Conservation (phyloP, 2,797 vertebrate species). For the Sylvia borin region DNA sequence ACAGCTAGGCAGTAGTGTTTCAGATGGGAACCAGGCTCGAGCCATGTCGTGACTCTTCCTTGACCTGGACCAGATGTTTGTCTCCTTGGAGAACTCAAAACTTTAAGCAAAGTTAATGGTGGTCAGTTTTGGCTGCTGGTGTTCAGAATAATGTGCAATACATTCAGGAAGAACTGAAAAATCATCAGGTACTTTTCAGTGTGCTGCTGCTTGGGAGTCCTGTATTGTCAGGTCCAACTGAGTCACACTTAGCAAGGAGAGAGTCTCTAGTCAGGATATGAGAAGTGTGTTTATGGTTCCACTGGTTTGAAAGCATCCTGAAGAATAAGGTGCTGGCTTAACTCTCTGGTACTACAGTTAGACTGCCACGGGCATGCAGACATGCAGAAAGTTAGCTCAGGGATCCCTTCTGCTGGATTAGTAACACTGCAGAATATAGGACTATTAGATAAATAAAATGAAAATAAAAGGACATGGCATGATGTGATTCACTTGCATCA, state of each 20-base stretch:
- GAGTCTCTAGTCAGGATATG: background rate
- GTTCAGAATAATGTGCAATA: background rate
- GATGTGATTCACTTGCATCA: background rate
- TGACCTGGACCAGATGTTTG: background rate
- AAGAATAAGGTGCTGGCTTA: background rate
- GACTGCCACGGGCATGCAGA: background rate
- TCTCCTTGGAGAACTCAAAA: background rate
- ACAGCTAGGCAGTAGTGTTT: background rate
- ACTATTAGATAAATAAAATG: background rate
- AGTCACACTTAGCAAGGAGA: background rate
- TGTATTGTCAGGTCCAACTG: background rate
- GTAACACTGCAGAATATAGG: background rate
- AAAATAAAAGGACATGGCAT: background rate
- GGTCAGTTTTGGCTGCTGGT: background rate
- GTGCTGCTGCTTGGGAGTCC: background rate
- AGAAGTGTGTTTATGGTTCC: background rate
- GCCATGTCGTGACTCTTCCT: background rate
- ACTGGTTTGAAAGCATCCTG: background rate
- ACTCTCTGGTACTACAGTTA: background rate
- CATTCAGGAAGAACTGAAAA: background rate
- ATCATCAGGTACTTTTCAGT: background rate
- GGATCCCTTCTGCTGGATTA: background rate
- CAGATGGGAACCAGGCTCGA: background rate
- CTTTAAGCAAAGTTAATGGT: background rate
- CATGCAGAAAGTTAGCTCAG: background rate